Evolutionary conservation across 2,888 invertebrate genomes (phyloP).

Genomic region (Lomographa bimaculata): DNA sequence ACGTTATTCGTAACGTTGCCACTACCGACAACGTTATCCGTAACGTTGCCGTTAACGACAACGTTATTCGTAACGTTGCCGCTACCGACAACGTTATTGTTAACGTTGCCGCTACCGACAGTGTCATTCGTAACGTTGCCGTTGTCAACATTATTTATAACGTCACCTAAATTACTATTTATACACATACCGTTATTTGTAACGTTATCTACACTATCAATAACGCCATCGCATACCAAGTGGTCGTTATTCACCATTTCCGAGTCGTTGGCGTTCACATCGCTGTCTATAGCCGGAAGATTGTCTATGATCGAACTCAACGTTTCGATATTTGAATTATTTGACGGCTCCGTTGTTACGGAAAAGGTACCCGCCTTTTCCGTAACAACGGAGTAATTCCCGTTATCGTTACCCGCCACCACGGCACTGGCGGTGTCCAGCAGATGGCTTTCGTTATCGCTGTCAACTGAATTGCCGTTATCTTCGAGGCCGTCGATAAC

Average conservation of each 20-base stretch:
- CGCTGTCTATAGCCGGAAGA: conserved; percentile 71
- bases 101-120: no score
- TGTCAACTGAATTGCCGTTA: background rate
- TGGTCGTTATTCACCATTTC: conserved; percentile 1
- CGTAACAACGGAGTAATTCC: no score
- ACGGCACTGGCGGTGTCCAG: background rate
- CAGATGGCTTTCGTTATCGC: background rate
- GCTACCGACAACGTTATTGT: no score
- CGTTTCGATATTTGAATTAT: conserved; percentile 35
- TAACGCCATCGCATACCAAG: no score
- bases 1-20: no score
- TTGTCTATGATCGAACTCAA: conserved; percentile 65
- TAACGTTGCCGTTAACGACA: no score
- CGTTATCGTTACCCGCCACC: conserved; percentile 2
- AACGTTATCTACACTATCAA: no score
- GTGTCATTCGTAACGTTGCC: conserved; percentile 1
- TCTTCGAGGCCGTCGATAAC: no score
- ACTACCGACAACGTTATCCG: background rate
- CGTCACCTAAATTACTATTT: no score
- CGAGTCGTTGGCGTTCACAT: conserved; percentile 65
- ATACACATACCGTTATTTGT: no score
- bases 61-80: conserved; percentile 7
- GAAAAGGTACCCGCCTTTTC: no score
- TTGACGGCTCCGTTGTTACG: conserved; percentile 12
- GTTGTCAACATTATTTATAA: conserved; percentile 8